Conservation (phyloP, 2,888 invertebrate genomes). For the Andrena hattorfiana region DNA sequence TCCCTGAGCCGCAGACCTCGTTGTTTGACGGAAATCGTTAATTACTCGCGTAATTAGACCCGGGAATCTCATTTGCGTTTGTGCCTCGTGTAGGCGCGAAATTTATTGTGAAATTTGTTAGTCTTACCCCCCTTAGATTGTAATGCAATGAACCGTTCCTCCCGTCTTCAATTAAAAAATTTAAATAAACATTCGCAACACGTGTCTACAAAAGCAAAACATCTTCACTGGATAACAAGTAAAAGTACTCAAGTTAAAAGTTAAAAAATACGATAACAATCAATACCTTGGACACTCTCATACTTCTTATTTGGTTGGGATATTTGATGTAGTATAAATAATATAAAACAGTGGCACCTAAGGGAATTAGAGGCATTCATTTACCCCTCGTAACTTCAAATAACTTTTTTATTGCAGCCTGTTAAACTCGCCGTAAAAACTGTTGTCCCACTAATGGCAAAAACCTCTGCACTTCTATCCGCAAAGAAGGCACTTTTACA, state of each 20-base stretch:
- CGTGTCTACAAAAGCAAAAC: too few species aligned
- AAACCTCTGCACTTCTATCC: conserved; percentile 4
- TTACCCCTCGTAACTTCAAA: conserved; percentile 1
- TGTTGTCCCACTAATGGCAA: conserved; percentile 22
- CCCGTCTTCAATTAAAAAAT: not conserved
- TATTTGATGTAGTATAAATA: not conserved
- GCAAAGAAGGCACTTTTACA: not conserved
- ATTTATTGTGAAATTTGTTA: conserved; percentile 38
- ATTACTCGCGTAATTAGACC: conserved; percentile 68
- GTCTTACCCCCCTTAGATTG: not conserved
- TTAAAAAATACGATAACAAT: not conserved
- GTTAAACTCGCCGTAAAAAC: conserved; percentile 23
- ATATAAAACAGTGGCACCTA: not conserved
- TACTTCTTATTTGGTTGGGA: not conserved
- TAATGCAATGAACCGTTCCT: not conserved
- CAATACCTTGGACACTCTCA: too few species aligned
- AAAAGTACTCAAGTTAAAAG: not conserved
- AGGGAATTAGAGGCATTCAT: not conserved
- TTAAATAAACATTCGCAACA: too few species aligned
- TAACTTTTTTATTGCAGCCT: conserved; percentile 19
- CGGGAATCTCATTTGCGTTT: conserved; percentile 57
- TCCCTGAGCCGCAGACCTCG: conserved; percentile 55
- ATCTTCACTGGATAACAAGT: not conserved
- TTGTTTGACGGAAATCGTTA: conserved; percentile 68
- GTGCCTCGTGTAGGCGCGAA: conserved; percentile 31